Percentiles rank a stretch among this genome's conserved stretches.
These are phyloP conservation scores for Oxycera nigricornis DNA, from an alignment of 2,888 invertebrate species.

Conservation along the genomic window DNA sequence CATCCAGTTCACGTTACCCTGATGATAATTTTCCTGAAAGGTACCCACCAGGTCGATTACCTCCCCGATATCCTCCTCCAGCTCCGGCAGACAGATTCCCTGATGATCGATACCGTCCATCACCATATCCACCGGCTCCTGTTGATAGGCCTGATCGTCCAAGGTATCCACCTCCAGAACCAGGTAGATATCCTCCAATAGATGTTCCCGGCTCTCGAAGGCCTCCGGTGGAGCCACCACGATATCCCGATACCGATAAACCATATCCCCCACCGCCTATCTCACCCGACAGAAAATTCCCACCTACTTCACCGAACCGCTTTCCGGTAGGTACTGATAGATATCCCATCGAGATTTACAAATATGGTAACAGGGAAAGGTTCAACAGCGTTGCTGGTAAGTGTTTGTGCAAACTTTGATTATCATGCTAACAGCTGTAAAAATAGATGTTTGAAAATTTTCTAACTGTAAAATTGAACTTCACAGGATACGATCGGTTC, in stretches of 20 bases:
- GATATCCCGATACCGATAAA: slow-evolving; percentile 64
- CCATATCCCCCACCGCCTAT: slow-evolving; percentile 64
- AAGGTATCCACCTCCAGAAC: slow-evolving; percentile 52
- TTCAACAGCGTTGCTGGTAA: slow-evolving; percentile 62
- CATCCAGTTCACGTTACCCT: slow-evolving; percentile 48
- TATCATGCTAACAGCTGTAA: background rate
- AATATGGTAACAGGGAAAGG: slow-evolving; percentile 65
- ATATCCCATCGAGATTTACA: slow-evolving; percentile 62
- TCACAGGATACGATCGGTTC: slow-evolving; percentile 56
- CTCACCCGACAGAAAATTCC: slow-evolving; percentile 60
- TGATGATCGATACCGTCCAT: slow-evolving; percentile 13
- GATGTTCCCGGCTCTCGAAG: slow-evolving; percentile 57
- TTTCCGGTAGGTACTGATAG: slow-evolving; percentile 65
- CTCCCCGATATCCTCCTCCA: slow-evolving; percentile 53
- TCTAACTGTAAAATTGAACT: background rate
- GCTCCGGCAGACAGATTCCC: background rate
- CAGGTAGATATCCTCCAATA: slow-evolving; percentile 54
- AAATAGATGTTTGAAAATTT: background rate
- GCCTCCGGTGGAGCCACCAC: slow-evolving; percentile 60
- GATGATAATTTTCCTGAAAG: slow-evolving; percentile 49
- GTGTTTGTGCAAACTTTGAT: slow-evolving; percentile 47
- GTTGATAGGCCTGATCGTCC: slow-evolving; percentile 55
- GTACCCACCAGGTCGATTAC: slow-evolving; percentile 57
- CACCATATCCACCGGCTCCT: slow-evolving; percentile 53
- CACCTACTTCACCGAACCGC: slow-evolving; percentile 63